phyloP scores from a whole-genome alignment of 2,113 vertebrate genomes.

The Sisor rabdophorus region DNA sequence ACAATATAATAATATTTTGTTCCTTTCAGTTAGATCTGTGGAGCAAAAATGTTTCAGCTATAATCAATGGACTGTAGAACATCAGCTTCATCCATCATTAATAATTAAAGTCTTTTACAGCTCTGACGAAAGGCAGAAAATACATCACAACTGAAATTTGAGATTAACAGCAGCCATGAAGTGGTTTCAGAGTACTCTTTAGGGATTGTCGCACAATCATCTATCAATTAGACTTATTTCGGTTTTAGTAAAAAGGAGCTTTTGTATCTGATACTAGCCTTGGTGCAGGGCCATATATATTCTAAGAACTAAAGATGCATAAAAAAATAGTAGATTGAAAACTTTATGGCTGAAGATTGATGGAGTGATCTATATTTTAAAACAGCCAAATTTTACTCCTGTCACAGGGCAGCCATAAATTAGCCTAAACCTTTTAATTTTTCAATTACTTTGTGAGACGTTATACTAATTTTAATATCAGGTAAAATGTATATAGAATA shows the following conservation, averaged over 20 bases:
- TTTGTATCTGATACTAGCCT: neutral
- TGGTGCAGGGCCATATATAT: neutral
- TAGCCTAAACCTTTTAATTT: too few relatives aligned
- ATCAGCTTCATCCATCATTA: conserved; percentile 9
- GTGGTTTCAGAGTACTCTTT: neutral
- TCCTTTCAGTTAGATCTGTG: neutral
- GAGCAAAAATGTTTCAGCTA: neutral
- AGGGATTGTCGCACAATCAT: conserved; percentile 3
- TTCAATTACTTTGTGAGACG: too few relatives aligned
- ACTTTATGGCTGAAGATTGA: too few relatives aligned
- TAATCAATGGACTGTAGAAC: neutral
- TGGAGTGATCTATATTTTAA: too few relatives aligned
- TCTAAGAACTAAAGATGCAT: too few relatives aligned
- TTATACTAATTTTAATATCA: too few relatives aligned
- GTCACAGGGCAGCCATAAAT: too few relatives aligned
- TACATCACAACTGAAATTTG: conserved; percentile 12
- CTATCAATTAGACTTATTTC: neutral
- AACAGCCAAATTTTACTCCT: too few relatives aligned
- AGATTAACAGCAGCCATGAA: neutral
- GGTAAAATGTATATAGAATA: too few relatives aligned
- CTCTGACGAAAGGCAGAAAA: neutral
- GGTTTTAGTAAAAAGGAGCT: neutral
- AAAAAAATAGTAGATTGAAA: neutral
- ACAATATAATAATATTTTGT: neutral
- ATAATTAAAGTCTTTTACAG: conserved; percentile 30